phyloP scores from a whole-genome alignment of 2,113 vertebrate genomes.

The Melanerpes formicivorus region DNA sequence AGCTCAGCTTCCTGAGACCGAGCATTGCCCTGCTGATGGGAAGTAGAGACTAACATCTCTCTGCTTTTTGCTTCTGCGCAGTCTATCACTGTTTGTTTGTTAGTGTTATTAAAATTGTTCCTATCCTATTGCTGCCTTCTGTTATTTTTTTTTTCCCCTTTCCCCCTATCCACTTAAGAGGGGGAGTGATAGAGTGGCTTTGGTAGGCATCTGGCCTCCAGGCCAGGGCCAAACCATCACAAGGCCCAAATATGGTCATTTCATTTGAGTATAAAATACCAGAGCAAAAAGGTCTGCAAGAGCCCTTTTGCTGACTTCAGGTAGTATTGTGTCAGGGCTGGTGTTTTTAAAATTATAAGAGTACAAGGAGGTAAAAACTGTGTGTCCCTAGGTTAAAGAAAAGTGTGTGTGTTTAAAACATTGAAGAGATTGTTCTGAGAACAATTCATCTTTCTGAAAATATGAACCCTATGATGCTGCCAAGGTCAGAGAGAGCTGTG shows the following conservation, averaged over 20 bases:
- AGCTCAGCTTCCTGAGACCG: no score
- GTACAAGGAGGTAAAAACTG: conserved; percentile 9
- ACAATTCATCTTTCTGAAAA: conserved; percentile 71
- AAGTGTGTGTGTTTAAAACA: conserved; percentile 61
- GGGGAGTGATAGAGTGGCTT: no score
- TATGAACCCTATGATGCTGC: conserved; percentile 68
- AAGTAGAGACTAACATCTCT: no score
- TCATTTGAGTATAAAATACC: conserved; percentile 12
- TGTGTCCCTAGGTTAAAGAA: conserved; percentile 34
- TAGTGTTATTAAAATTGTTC: no score
- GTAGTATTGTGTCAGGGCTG: not conserved
- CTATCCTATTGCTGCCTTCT: no score
- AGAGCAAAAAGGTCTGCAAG: conserved; percentile 18
- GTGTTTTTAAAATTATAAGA: conserved; percentile 35
- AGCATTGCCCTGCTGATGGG: no score
- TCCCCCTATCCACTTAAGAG: no score
- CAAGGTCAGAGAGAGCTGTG: conserved; percentile 72
- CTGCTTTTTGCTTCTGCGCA: no score
- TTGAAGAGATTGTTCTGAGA: conserved; percentile 61
- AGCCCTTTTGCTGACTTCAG: conserved; percentile 39
- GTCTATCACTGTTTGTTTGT: no score
- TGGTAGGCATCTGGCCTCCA: no score
- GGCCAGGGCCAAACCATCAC: no score
- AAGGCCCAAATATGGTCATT: not conserved
- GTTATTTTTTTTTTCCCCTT: no score